Conservation (phyloP, 2,888 invertebrate genomes). For the Eudasyphora cyanicolor region DNA sequence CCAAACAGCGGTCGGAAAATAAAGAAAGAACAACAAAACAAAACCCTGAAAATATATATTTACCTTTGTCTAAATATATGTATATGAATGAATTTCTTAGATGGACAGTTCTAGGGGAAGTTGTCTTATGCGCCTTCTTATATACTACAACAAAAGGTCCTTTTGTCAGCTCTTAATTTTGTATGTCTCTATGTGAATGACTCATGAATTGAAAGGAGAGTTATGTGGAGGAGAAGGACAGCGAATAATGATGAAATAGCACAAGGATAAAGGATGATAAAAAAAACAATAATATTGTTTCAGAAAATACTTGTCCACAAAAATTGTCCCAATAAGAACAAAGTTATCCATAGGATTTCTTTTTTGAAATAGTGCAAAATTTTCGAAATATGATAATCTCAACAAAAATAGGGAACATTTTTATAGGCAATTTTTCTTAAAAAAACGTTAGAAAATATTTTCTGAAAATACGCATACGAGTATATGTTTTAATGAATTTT, state of each 20-base stretch:
- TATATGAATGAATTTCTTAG: background rate
- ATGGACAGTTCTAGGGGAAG: background rate
- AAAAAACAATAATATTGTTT: too few relatives aligned
- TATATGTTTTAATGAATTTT: too few relatives aligned
- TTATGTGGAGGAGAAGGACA: background rate
- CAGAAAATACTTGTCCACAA: background rate
- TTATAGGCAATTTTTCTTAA: too few relatives aligned
- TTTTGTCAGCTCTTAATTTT: conserved; percentile 2
- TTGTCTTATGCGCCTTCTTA: background rate
- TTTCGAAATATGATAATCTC: too few relatives aligned
- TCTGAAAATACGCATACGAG: too few relatives aligned
- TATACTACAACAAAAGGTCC: background rate
- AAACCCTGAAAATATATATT: background rate
- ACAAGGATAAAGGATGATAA: background rate
- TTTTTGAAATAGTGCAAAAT: too few relatives aligned
- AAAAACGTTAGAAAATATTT: too few relatives aligned
- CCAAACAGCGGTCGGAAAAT: background rate
- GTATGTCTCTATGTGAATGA: background rate
- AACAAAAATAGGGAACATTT: too few relatives aligned
- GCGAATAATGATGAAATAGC: background rate
- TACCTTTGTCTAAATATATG: too few relatives aligned
- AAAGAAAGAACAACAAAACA: background rate
- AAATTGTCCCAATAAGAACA: too few relatives aligned
- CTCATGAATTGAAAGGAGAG: background rate
- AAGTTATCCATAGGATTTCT: too few relatives aligned